phyloP scores from a whole-genome alignment of 2,888 invertebrate genomes.

The Pelosia muscerda region DNA sequence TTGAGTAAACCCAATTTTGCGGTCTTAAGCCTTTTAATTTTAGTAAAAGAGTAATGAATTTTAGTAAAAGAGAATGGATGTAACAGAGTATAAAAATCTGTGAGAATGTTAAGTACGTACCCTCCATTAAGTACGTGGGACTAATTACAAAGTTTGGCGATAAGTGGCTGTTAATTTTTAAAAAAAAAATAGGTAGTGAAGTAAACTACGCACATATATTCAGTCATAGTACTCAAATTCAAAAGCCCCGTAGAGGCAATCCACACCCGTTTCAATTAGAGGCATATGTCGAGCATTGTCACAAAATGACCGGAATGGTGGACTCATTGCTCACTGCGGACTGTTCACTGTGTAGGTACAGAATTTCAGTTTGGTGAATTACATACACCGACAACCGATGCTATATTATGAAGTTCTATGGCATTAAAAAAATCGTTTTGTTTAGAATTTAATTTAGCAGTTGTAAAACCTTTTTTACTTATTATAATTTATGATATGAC shows the following conservation, averaged over 20 bases:
- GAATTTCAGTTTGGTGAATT: background rate
- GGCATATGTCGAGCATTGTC: conserved; percentile 39
- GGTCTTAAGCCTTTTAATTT: too few species aligned
- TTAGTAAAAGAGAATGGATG: too few species aligned
- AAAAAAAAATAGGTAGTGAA: background rate
- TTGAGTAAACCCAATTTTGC: too few species aligned
- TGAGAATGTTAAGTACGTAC: too few species aligned
- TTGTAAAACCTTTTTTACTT: too few species aligned
- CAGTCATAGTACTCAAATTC: conserved; percentile 28
- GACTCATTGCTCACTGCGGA: conserved; percentile 3
- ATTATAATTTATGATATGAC: too few species aligned
- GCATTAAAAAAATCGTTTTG: background rate
- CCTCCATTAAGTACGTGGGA: too few species aligned
- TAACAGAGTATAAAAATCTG: too few species aligned
- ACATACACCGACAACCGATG: background rate
- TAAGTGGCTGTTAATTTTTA: too few species aligned
- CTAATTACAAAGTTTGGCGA: too few species aligned
- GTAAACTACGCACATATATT: background rate
- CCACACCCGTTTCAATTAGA: conserved; percentile 48
- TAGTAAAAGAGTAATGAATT: too few species aligned
- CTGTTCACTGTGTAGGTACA: conserved; percentile 9
- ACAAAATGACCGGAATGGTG: conserved; percentile 29
- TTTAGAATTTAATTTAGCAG: background rate
- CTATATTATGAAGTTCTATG: background rate
- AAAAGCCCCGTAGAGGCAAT: conserved; percentile 29